These are phyloP conservation scores for Theocolax elegans DNA, from an alignment of 1,140 invertebrate genomes.

Conservation along the genomic window DNA sequence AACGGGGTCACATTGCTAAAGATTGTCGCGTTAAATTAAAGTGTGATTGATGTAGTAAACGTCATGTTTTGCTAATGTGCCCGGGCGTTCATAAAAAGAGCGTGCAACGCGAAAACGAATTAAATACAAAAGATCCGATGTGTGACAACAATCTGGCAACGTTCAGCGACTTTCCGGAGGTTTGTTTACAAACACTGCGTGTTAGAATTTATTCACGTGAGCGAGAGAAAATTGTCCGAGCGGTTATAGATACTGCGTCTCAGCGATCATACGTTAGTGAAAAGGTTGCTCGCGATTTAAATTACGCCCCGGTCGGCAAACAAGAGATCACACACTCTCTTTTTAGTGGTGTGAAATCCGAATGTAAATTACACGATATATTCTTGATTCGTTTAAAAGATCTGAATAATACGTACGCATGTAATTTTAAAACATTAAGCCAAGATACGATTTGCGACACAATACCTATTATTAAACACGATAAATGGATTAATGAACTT, in stretches of 20 bases:
- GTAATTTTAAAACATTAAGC: slow-evolving; percentile 43
- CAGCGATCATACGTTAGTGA: slow-evolving; percentile 45
- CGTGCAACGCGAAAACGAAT: too few species aligned
- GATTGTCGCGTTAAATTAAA: slow-evolving; percentile 21
- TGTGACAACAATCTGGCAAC: slow-evolving; percentile 34
- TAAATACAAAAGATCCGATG: too few species aligned
- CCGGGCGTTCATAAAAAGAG: background rate
- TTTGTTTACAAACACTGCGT: slow-evolving; percentile 44
- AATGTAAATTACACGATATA: slow-evolving; percentile 27
- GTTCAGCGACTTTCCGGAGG: slow-evolving; percentile 37
- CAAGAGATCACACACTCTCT: slow-evolving; percentile 32
- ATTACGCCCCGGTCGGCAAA: slow-evolving; percentile 24
- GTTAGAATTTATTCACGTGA: slow-evolving; percentile 38
- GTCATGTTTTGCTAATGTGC: slow-evolving; percentile 39
- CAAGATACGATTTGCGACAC: slow-evolving; percentile 37
- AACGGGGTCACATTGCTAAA: background rate
- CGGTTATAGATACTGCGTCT: slow-evolving; percentile 42
- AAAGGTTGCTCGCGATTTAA: slow-evolving; percentile 36
- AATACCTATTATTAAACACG: slow-evolving; percentile 33
- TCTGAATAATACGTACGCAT: slow-evolving; percentile 35
- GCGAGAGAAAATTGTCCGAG: slow-evolving; percentile 37
- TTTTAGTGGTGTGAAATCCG: slow-evolving; percentile 40
- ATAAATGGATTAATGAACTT: slow-evolving; percentile 37
- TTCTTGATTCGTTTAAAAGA: slow-evolving; percentile 37
- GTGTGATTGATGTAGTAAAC: slow-evolving; percentile 31